These are phyloP conservation scores for Cyprinodon variegatus DNA, from an alignment of 2,113 vertebrate genomes.

Conservation along the genomic window DNA sequence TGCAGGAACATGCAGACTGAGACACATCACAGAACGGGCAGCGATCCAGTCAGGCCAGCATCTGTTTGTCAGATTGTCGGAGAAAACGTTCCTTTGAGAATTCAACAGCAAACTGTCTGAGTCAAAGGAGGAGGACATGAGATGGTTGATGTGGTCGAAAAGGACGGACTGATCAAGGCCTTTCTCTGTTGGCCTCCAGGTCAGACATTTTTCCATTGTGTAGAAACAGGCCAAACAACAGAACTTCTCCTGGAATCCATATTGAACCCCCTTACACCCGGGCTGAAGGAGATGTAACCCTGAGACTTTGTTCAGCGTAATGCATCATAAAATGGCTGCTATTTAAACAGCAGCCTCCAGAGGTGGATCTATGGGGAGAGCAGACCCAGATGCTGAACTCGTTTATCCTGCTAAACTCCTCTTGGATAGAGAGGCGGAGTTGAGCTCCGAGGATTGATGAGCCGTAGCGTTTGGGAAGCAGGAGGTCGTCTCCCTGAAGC, in stretches of 20 bases:
- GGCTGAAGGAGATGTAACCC: background rate
- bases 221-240: conserved; percentile 12
- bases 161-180: conserved; percentile 36
- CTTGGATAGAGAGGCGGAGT: conserved; percentile 26
- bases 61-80: background rate
- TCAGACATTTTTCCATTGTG: conserved; percentile 4
- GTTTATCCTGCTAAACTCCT: conserved; percentile 33
- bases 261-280: background rate
- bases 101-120: too few relatives aligned
- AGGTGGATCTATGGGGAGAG: conserved; percentile 1
- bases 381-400: conserved; percentile 29
- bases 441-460: conserved; percentile 36
- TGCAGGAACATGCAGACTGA: too few relatives aligned
- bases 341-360: conserved; percentile 6
- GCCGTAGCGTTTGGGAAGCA: conserved; percentile 3
- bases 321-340: background rate
- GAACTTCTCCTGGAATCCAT: conserved; percentile 6
- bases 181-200: conserved; percentile 25
- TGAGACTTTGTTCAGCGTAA: background rate
- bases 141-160: too few relatives aligned
- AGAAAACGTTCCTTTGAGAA: too few relatives aligned
- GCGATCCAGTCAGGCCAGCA: conserved; percentile 4
- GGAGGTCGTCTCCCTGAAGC: conserved; percentile 2
- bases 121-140: too few relatives aligned
- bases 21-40: background rate